Conservation (phyloP, 2,797 vertebrate species). For the Capromys pilorides region DNA sequence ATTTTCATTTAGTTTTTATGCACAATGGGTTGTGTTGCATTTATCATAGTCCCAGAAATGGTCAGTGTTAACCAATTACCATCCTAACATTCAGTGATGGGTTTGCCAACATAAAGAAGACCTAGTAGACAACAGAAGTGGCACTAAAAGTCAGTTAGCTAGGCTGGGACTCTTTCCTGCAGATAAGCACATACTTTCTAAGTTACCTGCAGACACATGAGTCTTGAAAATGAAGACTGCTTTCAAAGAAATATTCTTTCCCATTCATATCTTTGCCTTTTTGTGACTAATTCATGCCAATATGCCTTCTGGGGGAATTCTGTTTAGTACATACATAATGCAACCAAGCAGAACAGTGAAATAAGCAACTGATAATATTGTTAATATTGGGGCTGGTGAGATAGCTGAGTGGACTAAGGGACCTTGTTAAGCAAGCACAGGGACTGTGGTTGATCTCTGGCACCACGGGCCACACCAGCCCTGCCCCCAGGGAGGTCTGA, state of each 20-base stretch:
- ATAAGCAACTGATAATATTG: neutral
- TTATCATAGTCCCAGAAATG: neutral
- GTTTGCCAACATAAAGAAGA: conserved; percentile 38
- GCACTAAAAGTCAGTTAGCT: neutral
- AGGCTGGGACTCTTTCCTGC: neutral
- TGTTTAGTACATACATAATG: neutral
- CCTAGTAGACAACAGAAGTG: neutral
- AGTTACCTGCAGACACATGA: neutral
- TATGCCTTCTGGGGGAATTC: neutral
- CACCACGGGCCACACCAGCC: too few species aligned
- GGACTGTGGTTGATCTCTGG: too few species aligned
- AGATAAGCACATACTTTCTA: neutral
- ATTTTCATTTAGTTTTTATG: neutral
- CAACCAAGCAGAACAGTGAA: neutral
- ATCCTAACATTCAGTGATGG: neutral
- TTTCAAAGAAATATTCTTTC: neutral
- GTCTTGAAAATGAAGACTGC: neutral
- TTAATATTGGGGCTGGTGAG: too few species aligned
- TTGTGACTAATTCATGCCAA: neutral
- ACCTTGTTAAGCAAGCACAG: too few species aligned
- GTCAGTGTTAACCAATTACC: neutral
- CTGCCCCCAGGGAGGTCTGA: too few species aligned
- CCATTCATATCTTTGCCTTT: neutral
- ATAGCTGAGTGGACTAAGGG: too few species aligned
- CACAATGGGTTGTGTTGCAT: neutral